Conservation (phyloP, 2,888 invertebrate genomes). For the Agelastica alni region DNA sequence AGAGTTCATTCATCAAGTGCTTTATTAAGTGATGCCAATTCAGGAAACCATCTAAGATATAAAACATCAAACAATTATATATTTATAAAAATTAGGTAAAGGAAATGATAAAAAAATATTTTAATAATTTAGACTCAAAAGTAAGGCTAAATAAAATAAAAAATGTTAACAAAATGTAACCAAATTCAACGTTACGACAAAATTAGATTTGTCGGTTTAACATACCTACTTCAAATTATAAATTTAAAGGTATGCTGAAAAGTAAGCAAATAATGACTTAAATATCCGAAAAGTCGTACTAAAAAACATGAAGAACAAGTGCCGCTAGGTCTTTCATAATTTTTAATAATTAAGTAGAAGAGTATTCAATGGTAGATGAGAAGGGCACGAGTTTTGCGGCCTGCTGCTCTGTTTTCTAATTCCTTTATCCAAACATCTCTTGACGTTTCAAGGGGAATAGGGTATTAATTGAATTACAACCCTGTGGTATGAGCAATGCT, state of each 20-base stretch:
- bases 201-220: no score
- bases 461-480: constrained; percentile 47
- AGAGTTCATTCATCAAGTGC: no score
- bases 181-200: no score
- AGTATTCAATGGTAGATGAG: constrained; percentile 24
- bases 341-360: constrained; percentile 48
- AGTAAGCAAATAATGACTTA: constrained; percentile 20
- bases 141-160: no score
- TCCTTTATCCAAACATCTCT: constrained; percentile 50
- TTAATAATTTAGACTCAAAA: no score
- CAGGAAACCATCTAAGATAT: no score
- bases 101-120: no score
- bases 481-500: constrained; percentile 30
- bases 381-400: constrained; percentile 36
- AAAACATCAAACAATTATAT: no score
- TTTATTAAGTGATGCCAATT: no score
- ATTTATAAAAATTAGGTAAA: no score
- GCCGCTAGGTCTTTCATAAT: constrained; percentile 40
- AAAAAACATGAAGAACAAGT: constrained; percentile 27
- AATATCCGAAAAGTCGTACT: constrained; percentile 2
- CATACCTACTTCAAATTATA: no score
- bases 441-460: constrained; percentile 32
- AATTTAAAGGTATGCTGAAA: constrained; percentile 12
- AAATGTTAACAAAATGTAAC: no score
- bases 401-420: constrained; percentile 46